Base-by-base conservation (phyloP, 2,888 invertebrate species). In the Hipparchia sbordonii region DNA sequence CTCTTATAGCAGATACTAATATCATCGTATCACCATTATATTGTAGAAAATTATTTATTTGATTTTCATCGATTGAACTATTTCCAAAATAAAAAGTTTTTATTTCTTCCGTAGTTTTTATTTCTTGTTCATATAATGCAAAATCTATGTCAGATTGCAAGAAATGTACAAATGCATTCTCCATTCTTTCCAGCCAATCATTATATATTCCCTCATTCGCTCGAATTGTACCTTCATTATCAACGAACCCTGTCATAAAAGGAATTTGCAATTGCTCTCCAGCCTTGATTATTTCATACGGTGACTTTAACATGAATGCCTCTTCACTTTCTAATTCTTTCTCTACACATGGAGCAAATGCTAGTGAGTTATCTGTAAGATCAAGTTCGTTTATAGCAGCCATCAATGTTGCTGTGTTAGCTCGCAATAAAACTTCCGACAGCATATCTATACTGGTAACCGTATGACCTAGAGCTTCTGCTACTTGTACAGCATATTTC, bases 11-110 rank as follows among this genome's bases (percentile, higher is more conserved):
- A 45, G 93, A 89, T 46, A 92, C 86, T 73, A 88, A 74, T 68
- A 91, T 87, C 88, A 92, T 89, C 2, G 89, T 91, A 75, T 93
- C 92, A 8, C 93, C 91, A 54, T 90, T 87, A 80, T 92, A 93
- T 1, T 69, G 59, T 6, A 92, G 76, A 74, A 87, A 92, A 39
- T 86, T 78, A 51, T 79, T 78, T 61, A 88, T 68, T 56, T 77
- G 78, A 2, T 78, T 73, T 23, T 78, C 67, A 74, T 82, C 77
- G 45, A 89, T 84, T 13, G 79, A 46, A 70, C 84, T 76, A 6
- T 80, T 75, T 4, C 77, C 77, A 67, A 92, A 92, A 76, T 93
- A 92, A 77, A 79, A 87, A 0, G 76, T 72, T 77, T 80, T 86
- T 72, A 92, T 87, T 73, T 76, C 72, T 72, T 86, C 72, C 23